Base-by-base conservation (phyloP, 2,888 invertebrate genomes). In the Xylota segnis region DNA sequence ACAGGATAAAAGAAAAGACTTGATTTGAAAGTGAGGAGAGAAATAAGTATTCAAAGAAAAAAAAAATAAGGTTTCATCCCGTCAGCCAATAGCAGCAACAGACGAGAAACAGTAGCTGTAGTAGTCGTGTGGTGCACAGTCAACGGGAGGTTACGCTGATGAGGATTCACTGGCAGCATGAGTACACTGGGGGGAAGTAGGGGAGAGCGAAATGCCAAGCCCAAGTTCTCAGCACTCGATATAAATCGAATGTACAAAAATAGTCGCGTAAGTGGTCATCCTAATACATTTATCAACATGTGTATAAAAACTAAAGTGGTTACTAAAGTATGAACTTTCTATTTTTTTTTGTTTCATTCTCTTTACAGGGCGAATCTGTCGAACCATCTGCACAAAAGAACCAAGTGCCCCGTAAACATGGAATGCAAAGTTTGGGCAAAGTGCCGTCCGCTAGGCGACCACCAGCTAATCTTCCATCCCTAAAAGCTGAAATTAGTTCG, bases 341-440 rank as follows among this genome's bases (percentile, higher is more conserved):
- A 29, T 58, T 65, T 34, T 79, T 76, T 77, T 79, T 83, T 87
- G 75, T 87, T 52, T 32, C 79, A 74, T 87, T 92, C 23, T 23
- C 3, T 23, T 23, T 92, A 70, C 90, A 97, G 97, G 96, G 96
- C 92, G 96, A 97, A 94, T 95, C 96, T 93, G 96, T 95, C 91
- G 97, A 97, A 93, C 96, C 96, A 92, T 96, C 96, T 91, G 96
- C 96, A 93, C 96, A 96, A 91, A 97, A 97, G 94, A 96, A 95
- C 93, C 96, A 96, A 94, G 95, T 96, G 94, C 96, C 96, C 93
- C 97, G 97, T 94, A 98, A 98, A 96, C 98, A 99, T 98, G 99
- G 99, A 95, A 97, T 99, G 96, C 99, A 99, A 96, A 97, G 96
- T 94, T 96, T 99, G 96, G 99, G 99, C 94, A 99, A 99, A 96